These are phyloP conservation scores for Lontra canadensis DNA, from an alignment of 2,113 vertebrate species.

Conservation along the genomic window DNA sequence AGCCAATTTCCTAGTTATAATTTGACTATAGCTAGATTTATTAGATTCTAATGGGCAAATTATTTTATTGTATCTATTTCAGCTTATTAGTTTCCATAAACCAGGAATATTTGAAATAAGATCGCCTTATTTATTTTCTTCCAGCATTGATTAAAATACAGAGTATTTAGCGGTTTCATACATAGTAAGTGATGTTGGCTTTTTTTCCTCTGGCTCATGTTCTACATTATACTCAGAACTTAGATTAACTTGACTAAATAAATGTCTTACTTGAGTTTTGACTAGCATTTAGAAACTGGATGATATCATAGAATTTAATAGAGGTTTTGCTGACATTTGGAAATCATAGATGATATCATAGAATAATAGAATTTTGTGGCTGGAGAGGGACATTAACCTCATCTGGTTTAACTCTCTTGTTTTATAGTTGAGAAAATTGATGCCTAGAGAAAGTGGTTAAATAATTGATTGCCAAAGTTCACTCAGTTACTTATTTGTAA, in stretches of 20 bases:
- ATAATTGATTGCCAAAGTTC: neutral
- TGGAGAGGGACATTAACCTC: neutral
- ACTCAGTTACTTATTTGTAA: neutral
- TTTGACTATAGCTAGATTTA: slow-evolving; percentile 24
- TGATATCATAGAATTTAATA: slow-evolving; percentile 52
- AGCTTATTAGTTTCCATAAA: slow-evolving; percentile 34
- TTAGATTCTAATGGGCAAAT: slow-evolving; percentile 20
- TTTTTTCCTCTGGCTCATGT: neutral
- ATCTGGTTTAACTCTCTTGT: slow-evolving; percentile 50
- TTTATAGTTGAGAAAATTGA: slow-evolving; percentile 59
- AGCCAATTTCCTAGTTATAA: slow-evolving; percentile 33
- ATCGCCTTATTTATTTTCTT: slow-evolving; percentile 29
- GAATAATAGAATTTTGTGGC: slow-evolving; percentile 39
- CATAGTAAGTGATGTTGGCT: slow-evolving; percentile 20
- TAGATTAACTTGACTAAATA: slow-evolving; percentile 52
- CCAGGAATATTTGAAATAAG: slow-evolving; percentile 34
- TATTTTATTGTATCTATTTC: slow-evolving; percentile 25
- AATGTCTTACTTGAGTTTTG: slow-evolving; percentile 44
- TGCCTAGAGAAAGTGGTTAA: slow-evolving; percentile 48
- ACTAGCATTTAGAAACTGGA: slow-evolving; percentile 43
- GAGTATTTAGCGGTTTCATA: slow-evolving; percentile 24
- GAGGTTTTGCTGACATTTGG: slow-evolving; percentile 51
- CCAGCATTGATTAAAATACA: neutral
- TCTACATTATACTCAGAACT: neutral
- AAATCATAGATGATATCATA: slow-evolving; percentile 60